phyloP scores from a whole-genome alignment of 2,888 invertebrate genomes.

The Sinodicranocentrus sp. region DNA sequence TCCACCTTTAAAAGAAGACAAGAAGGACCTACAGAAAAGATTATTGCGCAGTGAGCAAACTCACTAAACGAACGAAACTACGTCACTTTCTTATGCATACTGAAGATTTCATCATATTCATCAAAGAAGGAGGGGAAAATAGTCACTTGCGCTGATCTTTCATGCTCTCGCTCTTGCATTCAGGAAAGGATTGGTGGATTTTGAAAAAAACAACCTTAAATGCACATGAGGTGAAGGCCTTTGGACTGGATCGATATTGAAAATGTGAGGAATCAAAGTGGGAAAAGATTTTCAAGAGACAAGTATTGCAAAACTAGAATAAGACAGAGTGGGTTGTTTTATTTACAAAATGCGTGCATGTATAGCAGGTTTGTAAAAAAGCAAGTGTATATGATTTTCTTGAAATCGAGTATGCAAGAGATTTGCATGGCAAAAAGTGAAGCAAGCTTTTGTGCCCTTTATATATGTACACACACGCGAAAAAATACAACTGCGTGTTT shows the following conservation, averaged over 20 bases:
- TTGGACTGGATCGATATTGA: constrained; percentile 40
- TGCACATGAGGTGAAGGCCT: constrained; percentile 37
- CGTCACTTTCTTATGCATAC: constrained; percentile 22
- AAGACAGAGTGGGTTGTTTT: neutral
- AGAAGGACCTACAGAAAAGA: neutral
- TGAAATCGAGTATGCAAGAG: too few species aligned
- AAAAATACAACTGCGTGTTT: too few species aligned
- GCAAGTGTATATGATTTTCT: too few species aligned
- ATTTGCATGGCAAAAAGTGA: too few species aligned
- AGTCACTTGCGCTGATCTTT: too few species aligned
- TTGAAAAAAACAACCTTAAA: constrained; percentile 9
- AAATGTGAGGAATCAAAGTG: constrained; percentile 21
- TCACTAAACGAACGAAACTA: too few species aligned
- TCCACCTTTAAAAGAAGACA: neutral
- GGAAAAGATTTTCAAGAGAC: neutral
- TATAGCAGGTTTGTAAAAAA: too few species aligned
- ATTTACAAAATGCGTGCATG: too few species aligned
- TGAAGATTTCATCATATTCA: constrained; percentile 20
- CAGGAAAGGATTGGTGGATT: constrained; percentile 30
- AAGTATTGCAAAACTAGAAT: constrained; percentile 9
- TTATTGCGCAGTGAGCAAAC: constrained; percentile 6
- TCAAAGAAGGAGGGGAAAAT: neutral
- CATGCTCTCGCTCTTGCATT: constrained; percentile 1
- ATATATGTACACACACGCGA: neutral
- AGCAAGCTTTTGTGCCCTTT: too few species aligned